phyloP scores from a whole-genome alignment of 1,140 invertebrate genomes.

The Intoshia linei region DNA sequence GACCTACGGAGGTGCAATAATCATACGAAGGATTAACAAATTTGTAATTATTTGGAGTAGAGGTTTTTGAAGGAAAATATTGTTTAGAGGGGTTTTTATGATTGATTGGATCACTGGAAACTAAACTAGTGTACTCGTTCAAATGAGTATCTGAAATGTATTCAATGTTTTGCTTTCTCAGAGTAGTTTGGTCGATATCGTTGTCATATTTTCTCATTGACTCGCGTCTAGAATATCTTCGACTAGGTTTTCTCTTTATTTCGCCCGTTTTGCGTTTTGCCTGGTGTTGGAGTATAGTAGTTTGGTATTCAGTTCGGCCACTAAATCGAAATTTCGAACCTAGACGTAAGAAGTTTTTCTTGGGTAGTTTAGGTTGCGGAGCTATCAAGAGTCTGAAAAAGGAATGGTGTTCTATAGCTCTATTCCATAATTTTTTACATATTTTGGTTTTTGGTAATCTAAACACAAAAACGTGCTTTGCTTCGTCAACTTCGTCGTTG shows the following conservation, averaged over 20 bases:
- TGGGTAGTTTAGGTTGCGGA: constrained; percentile 46
- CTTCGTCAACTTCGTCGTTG: constrained; percentile 20
- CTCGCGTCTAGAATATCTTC: constrained; percentile 47
- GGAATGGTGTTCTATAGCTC: constrained; percentile 78
- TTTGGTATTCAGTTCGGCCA: constrained; percentile 54
- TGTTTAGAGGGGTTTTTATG: too few species aligned
- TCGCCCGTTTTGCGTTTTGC: constrained; percentile 48
- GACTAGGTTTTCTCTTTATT: constrained; percentile 62
- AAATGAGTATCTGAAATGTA: too few species aligned
- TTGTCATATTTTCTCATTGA: too few species aligned
- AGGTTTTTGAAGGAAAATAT: too few species aligned
- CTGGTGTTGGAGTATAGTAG: constrained; percentile 47
- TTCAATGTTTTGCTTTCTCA: too few species aligned
- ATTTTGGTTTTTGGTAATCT: constrained; percentile 72
- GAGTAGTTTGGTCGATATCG: too few species aligned
- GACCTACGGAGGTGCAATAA: too few species aligned
- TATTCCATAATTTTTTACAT: constrained; percentile 88
- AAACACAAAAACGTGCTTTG: constrained; percentile 23
- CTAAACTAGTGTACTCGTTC: too few species aligned
- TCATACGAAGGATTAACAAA: too few species aligned
- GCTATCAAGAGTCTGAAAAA: constrained; percentile 67
- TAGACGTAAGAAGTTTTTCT: constrained; percentile 83
- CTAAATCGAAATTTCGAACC: constrained; percentile 52
- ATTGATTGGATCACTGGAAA: too few species aligned
- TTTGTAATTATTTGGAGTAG: too few species aligned